These are phyloP conservation scores for Cataglyphis albicans DNA, from an alignment of 2,888 invertebrate genomes.

Conservation along the genomic window DNA sequence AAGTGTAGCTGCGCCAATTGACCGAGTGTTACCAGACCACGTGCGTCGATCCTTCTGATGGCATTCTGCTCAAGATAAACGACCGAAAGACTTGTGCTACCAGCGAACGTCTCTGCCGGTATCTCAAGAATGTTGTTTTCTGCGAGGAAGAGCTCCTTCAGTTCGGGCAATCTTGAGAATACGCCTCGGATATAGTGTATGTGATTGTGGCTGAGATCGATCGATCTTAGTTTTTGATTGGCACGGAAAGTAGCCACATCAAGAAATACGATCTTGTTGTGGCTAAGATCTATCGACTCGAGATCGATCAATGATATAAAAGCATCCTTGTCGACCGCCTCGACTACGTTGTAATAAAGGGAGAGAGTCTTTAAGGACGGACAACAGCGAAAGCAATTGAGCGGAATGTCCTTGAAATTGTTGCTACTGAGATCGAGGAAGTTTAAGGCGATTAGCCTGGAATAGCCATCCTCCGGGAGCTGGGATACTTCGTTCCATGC, in stretches of 20 bases:
- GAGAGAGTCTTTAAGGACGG: slow-evolving; percentile 93
- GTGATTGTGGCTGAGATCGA: slow-evolving; percentile 96
- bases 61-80: slow-evolving; percentile 96
- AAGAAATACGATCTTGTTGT: slow-evolving; percentile 93
- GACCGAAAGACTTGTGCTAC: slow-evolving; percentile 91
- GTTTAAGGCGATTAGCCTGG: slow-evolving; percentile 90
- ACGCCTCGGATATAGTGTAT: slow-evolving; percentile 94
- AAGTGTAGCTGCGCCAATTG: slow-evolving; percentile 94
- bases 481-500: slow-evolving; percentile 88
- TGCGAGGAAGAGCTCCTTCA: slow-evolving; percentile 94
- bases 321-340: slow-evolving; percentile 91
- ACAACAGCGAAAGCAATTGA: slow-evolving; percentile 93
- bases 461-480: slow-evolving; percentile 91
- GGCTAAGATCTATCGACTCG: slow-evolving; percentile 94
- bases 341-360: slow-evolving; percentile 94
- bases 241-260: slow-evolving; percentile 91
- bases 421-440: slow-evolving; percentile 95
- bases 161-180: slow-evolving; percentile 92
- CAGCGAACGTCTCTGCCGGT: slow-evolving; percentile 92
- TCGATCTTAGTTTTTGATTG: slow-evolving; percentile 92
- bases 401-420: slow-evolving; percentile 91
- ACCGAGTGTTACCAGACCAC: slow-evolving; percentile 92
- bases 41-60: slow-evolving; percentile 91
- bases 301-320: slow-evolving; percentile 91
- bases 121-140: slow-evolving; percentile 96